Base-by-base conservation (phyloP, 2,888 invertebrate genomes). In the Cephus nigrinus region DNA sequence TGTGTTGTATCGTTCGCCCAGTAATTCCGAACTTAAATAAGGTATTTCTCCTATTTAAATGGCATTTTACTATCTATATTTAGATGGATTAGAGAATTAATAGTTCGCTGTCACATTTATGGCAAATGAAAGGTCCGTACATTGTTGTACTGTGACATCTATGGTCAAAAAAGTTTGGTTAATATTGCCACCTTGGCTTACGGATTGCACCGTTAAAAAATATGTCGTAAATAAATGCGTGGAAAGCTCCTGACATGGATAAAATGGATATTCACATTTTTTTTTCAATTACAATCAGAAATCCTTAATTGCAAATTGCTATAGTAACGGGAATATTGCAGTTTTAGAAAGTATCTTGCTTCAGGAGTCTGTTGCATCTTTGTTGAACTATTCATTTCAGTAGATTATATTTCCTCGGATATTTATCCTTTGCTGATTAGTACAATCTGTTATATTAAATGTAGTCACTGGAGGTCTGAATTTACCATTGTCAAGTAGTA, bases 1-100 rank as follows among this genome's bases (percentile, higher is more conserved):
- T 92, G 90, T 92, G 90, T 92, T 92, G 90, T 92, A 91, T 92
- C 90, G 90, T 90, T 91, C 89, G 88, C 90, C 90, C 89, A 88
- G 91, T 89, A 90, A 88, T 90, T 90, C 88, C 87, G 88, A 89
- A 90, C 89, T 89, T 85, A 89, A 91, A 88, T 88, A 89, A 91
- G 90, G 90, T 91, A 90, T 90, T 88, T 87, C 79, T 82, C 76
- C 76, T 74, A 78, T 80, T 82, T 82, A 80, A 76, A 77, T 76
- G 73, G 68, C 72, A 73, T 75, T 79, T 81, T 74, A 73, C 76
- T 69, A 68, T 68, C 55, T n/a, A 71, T 74, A 73, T 23, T 74
- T n/a, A 36, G 40, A 31, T 68, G n/a, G 15, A 23, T 69, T 36
- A 40, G 34, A 36, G 40, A 30, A 34, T 33, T 35, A 36, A 32